Evolutionary conservation across 2,113 vertebrate genomes (phyloP).

Genomic region (Hiodon tergisus): DNA sequence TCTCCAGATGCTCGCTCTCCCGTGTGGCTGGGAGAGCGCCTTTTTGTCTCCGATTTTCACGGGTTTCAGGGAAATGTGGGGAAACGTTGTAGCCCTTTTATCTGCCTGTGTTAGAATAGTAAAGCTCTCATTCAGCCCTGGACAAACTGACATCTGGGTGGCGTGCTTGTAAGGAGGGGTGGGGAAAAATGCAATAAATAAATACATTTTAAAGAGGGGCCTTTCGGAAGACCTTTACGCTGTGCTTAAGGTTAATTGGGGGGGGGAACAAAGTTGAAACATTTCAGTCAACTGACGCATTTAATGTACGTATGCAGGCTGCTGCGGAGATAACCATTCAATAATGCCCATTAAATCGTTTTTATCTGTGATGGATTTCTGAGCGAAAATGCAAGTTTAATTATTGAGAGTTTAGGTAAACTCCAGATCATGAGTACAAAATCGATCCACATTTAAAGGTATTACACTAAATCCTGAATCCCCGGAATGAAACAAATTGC

Average conservation of each 20-base stretch:
- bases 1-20: slow-evolving; percentile 30
- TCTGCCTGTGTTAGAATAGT: slow-evolving; percentile 25
- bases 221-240: background rate
- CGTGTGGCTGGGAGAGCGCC: slow-evolving; percentile 43
- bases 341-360: too few relatives aligned
- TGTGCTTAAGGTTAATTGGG: background rate
- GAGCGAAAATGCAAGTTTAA: too few relatives aligned
- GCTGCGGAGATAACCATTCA: too few relatives aligned
- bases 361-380: too few relatives aligned
- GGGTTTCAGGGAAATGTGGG: slow-evolving; percentile 57
- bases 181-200: background rate
- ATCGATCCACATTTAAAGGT: too few relatives aligned
- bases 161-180: background rate
- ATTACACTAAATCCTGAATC: background rate
- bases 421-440: too few relatives aligned
- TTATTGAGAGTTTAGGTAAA: too few relatives aligned
- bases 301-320: too few relatives aligned
- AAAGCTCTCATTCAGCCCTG: slow-evolving; percentile 9
- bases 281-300: too few relatives aligned
- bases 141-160: slow-evolving; percentile 10
- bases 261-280: too few relatives aligned
- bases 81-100: slow-evolving; percentile 40
- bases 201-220: background rate
- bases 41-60: slow-evolving; percentile 62
- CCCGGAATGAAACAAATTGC: background rate